A percentile compares a stretch with the other conserved stretches of the same genome.
phyloP scores from a whole-genome alignment of 2,113 vertebrate species.

The Numenius arquata region DNA sequence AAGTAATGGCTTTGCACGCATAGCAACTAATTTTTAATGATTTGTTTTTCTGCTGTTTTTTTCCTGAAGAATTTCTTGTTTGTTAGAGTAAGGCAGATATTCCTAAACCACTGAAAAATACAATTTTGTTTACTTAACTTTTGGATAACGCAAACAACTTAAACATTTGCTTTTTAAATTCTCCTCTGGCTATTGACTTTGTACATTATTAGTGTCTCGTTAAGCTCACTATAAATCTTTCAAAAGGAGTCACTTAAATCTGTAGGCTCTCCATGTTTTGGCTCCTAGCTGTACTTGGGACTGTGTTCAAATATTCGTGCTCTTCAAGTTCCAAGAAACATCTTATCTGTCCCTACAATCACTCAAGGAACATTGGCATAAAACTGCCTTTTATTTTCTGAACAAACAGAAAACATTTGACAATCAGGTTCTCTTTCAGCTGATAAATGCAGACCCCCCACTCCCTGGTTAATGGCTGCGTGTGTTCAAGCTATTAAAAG shows the following conservation, averaged over 20 bases:
- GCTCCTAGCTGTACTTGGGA: neutral
- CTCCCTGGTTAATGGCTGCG: neutral
- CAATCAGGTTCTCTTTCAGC: neutral
- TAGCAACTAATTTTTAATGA: neutral
- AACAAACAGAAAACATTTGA: neutral
- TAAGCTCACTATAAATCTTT: neutral
- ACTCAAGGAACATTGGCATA: neutral
- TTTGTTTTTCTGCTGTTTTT: neutral
- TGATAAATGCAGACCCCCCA: neutral
- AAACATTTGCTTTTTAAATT: neutral
- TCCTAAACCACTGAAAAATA: neutral
- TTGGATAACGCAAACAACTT: neutral
- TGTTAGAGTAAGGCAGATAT: neutral
- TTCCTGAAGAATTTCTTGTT: neutral
- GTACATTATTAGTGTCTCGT: neutral
- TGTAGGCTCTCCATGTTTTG: neutral
- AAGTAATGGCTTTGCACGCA: neutral
- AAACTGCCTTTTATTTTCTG: neutral
- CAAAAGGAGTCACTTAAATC: neutral
- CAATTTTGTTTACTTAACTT: neutral
- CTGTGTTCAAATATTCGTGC: constrained; percentile 1
- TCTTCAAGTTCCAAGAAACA: constrained; percentile 34
- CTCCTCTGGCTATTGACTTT: neutral
- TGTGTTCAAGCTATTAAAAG: neutral
- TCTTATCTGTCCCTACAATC: constrained; percentile 38